Evolutionary conservation across 2,888 invertebrate genomes (phyloP).

Genomic region (Ormyrus thymus): DNA sequence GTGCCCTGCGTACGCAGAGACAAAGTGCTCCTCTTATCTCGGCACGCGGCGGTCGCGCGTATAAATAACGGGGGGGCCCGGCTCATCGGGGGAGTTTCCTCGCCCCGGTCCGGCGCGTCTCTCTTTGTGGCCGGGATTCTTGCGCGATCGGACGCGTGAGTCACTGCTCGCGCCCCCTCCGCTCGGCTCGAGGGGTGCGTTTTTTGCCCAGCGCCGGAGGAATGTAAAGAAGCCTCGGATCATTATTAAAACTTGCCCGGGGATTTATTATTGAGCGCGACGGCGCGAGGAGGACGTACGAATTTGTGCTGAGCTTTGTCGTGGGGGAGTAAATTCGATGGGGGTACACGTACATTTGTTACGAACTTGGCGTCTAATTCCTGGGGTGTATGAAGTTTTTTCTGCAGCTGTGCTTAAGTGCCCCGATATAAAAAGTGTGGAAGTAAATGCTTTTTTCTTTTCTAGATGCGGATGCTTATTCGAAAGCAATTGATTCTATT

Average conservation of each 20-base stretch:
- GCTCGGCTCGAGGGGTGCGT: neutral
- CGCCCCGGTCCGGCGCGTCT: neutral
- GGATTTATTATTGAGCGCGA: constrained; percentile 11
- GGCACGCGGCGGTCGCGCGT: neutral
- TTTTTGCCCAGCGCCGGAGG: neutral
- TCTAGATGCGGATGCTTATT: no score
- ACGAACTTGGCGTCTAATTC: no score
- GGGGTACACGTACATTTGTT: no score
- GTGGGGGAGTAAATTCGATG: no score
- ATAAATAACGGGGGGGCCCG: constrained; percentile 21
- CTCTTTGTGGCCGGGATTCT: constrained; percentile 18
- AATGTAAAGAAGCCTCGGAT: constrained; percentile 15
- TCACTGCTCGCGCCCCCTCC: neutral
- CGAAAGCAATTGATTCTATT: no score
- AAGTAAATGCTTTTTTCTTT: no score
- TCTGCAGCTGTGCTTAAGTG: no score
- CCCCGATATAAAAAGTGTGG: no score
- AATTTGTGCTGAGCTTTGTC: constrained; percentile 10
- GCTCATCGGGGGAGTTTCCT: neutral
- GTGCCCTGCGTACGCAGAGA: neutral
- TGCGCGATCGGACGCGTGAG: neutral
- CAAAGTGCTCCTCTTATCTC: constrained; percentile 48
- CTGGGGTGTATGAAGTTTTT: no score
- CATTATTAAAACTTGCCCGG: constrained; percentile 27
- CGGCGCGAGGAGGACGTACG: constrained; percentile 18